These are phyloP conservation scores for Furcifer pardalis DNA, from an alignment of 2,797 vertebrate genomes.

Conservation along the genomic window DNA sequence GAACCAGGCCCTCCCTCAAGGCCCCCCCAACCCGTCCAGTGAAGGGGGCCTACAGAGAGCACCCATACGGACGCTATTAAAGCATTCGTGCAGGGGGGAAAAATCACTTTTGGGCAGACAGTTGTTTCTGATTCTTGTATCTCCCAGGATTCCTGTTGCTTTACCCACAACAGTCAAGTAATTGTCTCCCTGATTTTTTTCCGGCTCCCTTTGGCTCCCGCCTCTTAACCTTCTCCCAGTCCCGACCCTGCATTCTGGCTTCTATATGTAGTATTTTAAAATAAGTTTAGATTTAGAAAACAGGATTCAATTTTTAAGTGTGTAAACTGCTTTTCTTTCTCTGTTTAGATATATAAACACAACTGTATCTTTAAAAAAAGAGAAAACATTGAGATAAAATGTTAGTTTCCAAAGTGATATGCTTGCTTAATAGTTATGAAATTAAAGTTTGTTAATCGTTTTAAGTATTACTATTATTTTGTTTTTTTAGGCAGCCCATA, in stretches of 20 bases:
- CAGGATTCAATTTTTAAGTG: conserved; percentile 76
- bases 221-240: conserved; percentile 68
- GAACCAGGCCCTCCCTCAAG: conserved; percentile 87
- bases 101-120: conserved; percentile 82
- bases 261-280: conserved; percentile 80
- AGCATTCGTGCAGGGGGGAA: conserved; percentile 75
- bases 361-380: conserved; percentile 78
- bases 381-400: conserved; percentile 73
- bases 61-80: conserved; percentile 97
- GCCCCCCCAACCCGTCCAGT: conserved; percentile 82
- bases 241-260: conserved; percentile 78
- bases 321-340: conserved; percentile 80
- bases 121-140: conserved; percentile 92
- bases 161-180: conserved; percentile 98
- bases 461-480: conserved; percentile 66
- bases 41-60: conserved; percentile 92
- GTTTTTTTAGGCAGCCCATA: conserved; percentile 78
- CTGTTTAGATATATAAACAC: conserved; percentile 81
- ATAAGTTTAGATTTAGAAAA: conserved; percentile 83
- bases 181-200: conserved; percentile 94
- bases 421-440: conserved; percentile 79
- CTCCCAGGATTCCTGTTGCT: conserved; percentile 94
- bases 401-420: conserved; percentile 81
- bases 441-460: conserved; percentile 75
- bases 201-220: conserved; percentile 78